Conservation (phyloP, 2,113 vertebrate species). For the Chiloscyllium plagiosum region DNA sequence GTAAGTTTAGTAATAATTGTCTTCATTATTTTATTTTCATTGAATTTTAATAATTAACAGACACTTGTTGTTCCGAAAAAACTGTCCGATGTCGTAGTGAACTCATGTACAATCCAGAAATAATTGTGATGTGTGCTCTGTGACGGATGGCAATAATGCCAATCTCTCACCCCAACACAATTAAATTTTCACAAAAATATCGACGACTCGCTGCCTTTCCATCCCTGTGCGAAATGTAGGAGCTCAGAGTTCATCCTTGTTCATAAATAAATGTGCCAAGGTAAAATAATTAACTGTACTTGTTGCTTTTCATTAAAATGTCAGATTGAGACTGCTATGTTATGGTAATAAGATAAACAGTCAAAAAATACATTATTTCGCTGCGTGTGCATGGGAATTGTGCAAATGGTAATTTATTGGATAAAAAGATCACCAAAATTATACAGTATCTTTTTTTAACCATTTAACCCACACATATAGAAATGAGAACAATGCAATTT, state of each 20-base stretch:
- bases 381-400: neutral
- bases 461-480: neutral
- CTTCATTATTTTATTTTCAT: neutral
- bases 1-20: neutral
- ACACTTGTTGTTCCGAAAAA: neutral
- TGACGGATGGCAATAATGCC: neutral
- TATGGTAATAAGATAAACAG: conserved; percentile 1
- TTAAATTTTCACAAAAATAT: neutral
- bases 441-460: neutral
- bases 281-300: conserved; percentile 14
- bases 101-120: neutral
- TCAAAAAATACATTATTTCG: neutral
- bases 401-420: neutral
- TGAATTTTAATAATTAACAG: neutral
- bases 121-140: neutral
- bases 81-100: neutral
- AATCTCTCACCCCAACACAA: neutral
- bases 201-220: neutral
- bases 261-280: conserved; percentile 20
- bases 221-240: neutral
- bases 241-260: neutral
- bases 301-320: conserved; percentile 7
- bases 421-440: neutral
- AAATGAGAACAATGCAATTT: neutral
- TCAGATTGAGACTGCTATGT: neutral